Evolutionary conservation across 2,113 vertebrate species (phyloP).

Genomic region (Phalacrocorax carbo): DNA sequence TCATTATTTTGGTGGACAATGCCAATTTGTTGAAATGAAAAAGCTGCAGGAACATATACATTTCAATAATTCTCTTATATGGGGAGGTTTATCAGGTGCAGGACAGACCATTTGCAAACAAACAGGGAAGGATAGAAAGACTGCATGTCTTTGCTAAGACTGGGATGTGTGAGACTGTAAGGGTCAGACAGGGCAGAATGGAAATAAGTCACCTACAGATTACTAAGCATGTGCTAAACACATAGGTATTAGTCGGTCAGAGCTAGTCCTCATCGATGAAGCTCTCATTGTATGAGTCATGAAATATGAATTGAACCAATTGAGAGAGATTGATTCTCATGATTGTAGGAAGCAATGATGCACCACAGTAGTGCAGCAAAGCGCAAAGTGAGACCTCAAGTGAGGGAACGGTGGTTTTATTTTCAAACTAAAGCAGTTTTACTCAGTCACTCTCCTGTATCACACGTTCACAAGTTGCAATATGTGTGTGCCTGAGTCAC

Average conservation of each 20-base stretch:
- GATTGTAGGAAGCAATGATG: neutral
- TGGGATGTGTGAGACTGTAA: neutral
- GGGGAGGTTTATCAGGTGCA: neutral
- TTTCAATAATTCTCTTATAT: neutral
- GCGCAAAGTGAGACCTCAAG: neutral
- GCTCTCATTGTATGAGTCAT: neutral
- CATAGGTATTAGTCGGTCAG: neutral
- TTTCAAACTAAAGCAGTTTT: neutral
- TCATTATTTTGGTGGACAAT: neutral
- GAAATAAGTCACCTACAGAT: neutral
- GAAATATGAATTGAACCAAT: neutral
- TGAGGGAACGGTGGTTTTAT: neutral
- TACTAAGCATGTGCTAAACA: neutral
- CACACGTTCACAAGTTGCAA: neutral
- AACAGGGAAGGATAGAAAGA: neutral
- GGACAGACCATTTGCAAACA: neutral
- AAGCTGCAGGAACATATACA: neutral
- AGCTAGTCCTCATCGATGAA: neutral
- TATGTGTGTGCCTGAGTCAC: accelerated
- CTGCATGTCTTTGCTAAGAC: neutral
- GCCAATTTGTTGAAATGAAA: neutral
- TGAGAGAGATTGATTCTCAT: neutral
- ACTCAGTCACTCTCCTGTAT: neutral
- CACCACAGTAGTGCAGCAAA: neutral
- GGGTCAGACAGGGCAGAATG: neutral